Evolutionary conservation across 2,888 invertebrate species (phyloP).

Genomic region (Drosophila tripunctata): DNA sequence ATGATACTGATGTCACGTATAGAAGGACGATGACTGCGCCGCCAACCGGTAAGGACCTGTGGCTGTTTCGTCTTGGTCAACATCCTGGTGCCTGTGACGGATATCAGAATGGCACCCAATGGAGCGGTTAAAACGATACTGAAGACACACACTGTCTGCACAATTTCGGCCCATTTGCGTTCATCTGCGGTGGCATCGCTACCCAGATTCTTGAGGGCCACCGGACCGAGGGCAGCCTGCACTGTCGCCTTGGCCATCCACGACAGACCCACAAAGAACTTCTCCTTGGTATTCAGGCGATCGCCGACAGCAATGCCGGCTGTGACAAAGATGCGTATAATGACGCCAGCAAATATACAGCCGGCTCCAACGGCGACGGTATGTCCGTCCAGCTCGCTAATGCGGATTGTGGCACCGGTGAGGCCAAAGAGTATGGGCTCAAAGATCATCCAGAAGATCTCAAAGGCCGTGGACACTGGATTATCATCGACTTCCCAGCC

Average conservation of each 20-base stretch:
- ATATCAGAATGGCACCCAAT: conserved; percentile 92
- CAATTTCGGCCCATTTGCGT: conserved; percentile 87
- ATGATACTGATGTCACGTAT: conserved; percentile 94
- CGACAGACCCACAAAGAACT: conserved; percentile 94
- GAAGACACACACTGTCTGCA: conserved; percentile 91
- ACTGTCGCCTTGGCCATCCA: conserved; percentile 99
- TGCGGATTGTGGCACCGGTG: conserved; percentile 95
- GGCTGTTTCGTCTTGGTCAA: conserved; percentile 91
- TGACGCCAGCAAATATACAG: conserved; percentile 88
- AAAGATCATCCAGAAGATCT: conserved; percentile 97
- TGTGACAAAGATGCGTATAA: conserved; percentile 89
- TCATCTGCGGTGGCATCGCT: conserved; percentile 85
- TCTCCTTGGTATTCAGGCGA: conserved; percentile 93
- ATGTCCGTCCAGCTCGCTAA: conserved; percentile 89
- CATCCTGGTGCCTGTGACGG: conserved; percentile 90
- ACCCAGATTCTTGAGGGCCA: conserved; percentile 88
- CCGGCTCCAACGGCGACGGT: conserved; percentile 89
- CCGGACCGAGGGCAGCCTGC: conserved; percentile 94
- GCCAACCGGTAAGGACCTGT: conserved; percentile 89
- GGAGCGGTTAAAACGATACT: conserved; percentile 94
- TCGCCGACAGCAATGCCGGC: conserved; percentile 90
- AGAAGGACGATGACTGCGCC: conserved; percentile 91
- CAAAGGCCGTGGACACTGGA: conserved; percentile 94
- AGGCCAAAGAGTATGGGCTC: conserved; percentile 97
- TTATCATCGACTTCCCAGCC: conserved; percentile 95